Evolutionary conservation across 1,140 invertebrate genomes (phyloP).

Genomic region (Cydia pomonella): DNA sequence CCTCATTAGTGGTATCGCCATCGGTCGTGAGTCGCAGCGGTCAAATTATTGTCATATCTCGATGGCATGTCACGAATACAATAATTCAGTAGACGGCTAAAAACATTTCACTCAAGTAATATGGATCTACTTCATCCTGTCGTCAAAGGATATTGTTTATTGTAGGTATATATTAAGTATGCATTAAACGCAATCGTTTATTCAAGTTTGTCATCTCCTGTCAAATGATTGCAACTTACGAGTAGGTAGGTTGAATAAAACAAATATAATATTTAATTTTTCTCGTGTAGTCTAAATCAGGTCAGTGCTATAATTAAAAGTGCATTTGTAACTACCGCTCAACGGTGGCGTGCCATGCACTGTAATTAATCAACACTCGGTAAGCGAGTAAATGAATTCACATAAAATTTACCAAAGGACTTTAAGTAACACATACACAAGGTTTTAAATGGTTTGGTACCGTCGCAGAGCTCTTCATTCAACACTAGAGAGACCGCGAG

Average conservation of each 20-base stretch:
- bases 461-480: not conserved
- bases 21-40: slow-evolving; percentile 20
- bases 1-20: slow-evolving; percentile 31
- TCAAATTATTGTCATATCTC: slow-evolving; percentile 17
- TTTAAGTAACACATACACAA: not conserved
- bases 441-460: not conserved
- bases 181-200: not conserved
- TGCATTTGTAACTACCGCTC: slow-evolving; percentile 20
- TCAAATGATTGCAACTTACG: not conserved
- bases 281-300: not conserved
- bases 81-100: not conserved
- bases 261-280: not conserved
- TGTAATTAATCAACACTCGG: slow-evolving; percentile 19
- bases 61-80: slow-evolving; percentile 9
- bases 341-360: slow-evolving; percentile 3
- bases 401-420: not conserved
- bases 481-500: slow-evolving; percentile 1
- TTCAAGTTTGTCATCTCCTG: not conserved
- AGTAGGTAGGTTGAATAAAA: no score
- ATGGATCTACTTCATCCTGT: not conserved
- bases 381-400: not conserved
- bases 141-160: no score
- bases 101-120: slow-evolving; percentile 11
- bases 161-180: no score
- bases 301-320: slow-evolving; percentile 9